Percentiles rank a stretch among this genome's conserved stretches.
Conservation (phyloP, 2,888 invertebrate genomes). For the Chaetogeoica ovagalla region DNA sequence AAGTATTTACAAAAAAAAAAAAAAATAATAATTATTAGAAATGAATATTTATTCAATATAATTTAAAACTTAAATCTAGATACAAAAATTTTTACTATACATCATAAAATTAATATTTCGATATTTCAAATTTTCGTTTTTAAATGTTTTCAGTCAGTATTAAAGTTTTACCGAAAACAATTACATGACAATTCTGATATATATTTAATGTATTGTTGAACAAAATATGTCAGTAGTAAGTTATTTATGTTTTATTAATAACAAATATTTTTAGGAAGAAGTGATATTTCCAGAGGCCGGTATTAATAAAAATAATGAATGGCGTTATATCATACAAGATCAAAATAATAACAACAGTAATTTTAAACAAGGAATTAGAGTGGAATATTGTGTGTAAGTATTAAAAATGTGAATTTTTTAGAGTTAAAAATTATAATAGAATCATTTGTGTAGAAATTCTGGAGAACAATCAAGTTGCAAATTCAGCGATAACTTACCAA, state of each 20-base stretch:
- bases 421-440: neutral
- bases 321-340: conserved; percentile 67
- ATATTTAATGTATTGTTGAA: no score
- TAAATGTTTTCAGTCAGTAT: no score
- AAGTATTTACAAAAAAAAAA: no score
- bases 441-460: conserved; percentile 40
- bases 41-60: no score
- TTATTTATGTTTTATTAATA: neutral
- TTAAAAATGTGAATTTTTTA: neutral
- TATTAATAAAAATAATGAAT: conserved; percentile 66
- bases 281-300: conserved; percentile 68
- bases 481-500: conserved; percentile 62
- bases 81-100: neutral
- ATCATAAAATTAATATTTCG: no score
- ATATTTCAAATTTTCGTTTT: no score
- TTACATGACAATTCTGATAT: no score
- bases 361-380: conserved; percentile 72
- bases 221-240: no score
- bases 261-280: conserved; percentile 58
- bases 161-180: no score
- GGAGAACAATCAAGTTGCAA: conserved; percentile 60
- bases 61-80: no score
- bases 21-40: no score
- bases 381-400: conserved; percentile 75
- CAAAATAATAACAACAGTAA: conserved; percentile 64